phyloP scores from a whole-genome alignment of 2,888 invertebrate species.

The Parnassius glacialis region DNA sequence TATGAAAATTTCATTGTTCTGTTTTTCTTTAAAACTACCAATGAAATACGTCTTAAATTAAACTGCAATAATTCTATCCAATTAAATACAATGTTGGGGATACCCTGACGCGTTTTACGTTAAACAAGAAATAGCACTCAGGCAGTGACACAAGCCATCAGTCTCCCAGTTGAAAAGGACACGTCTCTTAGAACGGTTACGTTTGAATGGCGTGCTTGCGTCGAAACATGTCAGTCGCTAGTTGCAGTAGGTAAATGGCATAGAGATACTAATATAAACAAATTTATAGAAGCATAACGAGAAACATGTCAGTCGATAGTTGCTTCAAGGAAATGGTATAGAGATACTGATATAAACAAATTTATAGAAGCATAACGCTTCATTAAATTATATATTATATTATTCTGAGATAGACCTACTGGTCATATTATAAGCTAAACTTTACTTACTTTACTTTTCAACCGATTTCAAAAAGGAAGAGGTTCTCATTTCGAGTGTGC shows the following conservation, averaged over 20 bases:
- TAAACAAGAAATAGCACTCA: constrained; percentile 30
- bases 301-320: too few relatives aligned
- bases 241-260: neutral
- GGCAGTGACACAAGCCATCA: constrained; percentile 8
- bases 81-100: constrained; percentile 24
- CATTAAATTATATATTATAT: too few relatives aligned
- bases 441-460: too few relatives aligned
- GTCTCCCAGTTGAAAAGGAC: constrained; percentile 22
- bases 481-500: too few relatives aligned
- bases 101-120: constrained; percentile 12
- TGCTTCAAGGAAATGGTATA: too few relatives aligned
- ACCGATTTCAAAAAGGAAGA: too few relatives aligned
- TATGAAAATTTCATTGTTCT: too few relatives aligned
- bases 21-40: neutral
- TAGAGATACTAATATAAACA: neutral
- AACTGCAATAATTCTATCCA: constrained; percentile 19
- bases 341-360: too few relatives aligned
- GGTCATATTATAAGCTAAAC: too few relatives aligned
- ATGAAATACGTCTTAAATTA: constrained; percentile 13
- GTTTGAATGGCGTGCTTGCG: constrained; percentile 5
- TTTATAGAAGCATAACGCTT: too few relatives aligned
- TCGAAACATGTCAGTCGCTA: neutral
- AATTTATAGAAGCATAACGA: too few relatives aligned
- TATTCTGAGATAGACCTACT: too few relatives aligned
- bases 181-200: constrained; percentile 23